These are phyloP conservation scores for Aphaenogaster ashmeadi DNA, from an alignment of 1,140 invertebrate species.

Conservation along the genomic window DNA sequence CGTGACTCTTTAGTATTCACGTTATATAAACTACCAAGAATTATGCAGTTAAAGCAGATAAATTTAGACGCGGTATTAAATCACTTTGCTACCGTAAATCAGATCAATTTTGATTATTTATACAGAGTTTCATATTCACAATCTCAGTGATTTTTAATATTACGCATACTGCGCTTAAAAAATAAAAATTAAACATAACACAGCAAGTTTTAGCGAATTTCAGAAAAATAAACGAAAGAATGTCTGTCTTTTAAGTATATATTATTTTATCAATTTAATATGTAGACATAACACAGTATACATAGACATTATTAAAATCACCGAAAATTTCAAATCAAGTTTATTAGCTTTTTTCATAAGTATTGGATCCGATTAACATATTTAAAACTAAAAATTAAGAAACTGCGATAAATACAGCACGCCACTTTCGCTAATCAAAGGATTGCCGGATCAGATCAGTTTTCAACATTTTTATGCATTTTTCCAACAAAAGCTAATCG, in stretches of 20 bases:
- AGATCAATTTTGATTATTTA: background rate
- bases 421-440: background rate
- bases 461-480: background rate
- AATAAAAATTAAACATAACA: background rate
- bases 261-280: conserved; percentile 8
- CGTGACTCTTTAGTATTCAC: background rate
- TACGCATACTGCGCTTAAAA: background rate
- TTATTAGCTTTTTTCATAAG: background rate
- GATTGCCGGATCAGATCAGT: background rate
- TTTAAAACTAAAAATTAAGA: conserved; percentile 6
- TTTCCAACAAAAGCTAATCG: background rate
- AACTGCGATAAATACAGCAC: background rate
- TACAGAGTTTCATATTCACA: background rate
- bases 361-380: background rate
- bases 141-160: background rate
- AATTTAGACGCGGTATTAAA: conserved; percentile 31
- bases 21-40: conserved; percentile 22
- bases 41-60: conserved; percentile 10
- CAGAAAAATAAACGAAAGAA: background rate
- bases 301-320: background rate
- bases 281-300: background rate
- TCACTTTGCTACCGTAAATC: background rate
- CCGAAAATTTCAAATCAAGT: background rate
- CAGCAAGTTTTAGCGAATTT: background rate
- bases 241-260: background rate